Evolutionary conservation across 2,113 vertebrate species (phyloP), one percentile per base, ranked within the genome.

Genomic region (Sardina pilchardus): DNA sequence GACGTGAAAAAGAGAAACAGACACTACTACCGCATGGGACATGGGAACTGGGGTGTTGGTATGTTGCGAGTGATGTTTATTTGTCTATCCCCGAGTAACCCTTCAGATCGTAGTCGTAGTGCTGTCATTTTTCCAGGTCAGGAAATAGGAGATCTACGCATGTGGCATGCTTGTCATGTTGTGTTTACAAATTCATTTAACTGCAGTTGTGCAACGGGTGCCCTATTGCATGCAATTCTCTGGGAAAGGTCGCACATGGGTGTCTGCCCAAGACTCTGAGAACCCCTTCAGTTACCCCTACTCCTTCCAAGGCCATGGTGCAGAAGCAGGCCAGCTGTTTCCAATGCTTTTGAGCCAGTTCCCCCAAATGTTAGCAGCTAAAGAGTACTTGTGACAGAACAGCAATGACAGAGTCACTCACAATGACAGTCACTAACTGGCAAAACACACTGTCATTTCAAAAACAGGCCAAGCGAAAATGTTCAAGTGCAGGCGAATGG

Each of bases 111-210:
- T 87, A 82, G 89, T 87, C 86, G 82, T 87, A 82, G 89, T 87
- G 7, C 81, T 83, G 83, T 82, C 88, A 30, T 86, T 85, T 85
- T 90, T 85, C 88, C 82, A 43, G 67, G 84, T 84, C 81, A 85
- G 81, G 91, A 86, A 93, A 94, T 90, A 81, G 12, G 88, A 93
- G 92, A 88, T 85, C 80, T 67, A 42, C 39, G 85, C 91, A 83
- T 87, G 85, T 84, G 86, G 85, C 83, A 83, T 90, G 90, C 90
- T 86, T 92, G 86, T 86, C 84, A 84, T 90, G 90, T 91, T 87
- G 82, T 86, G 84, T 88, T 88, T 90, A 87, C 71, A 84, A 53
- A 85, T 81, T 87, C 85, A 43, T 86, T 82, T 53, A 78, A 36
- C n/a, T 84, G 80, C 86, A 26, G 82, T 89, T 90, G 87, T 81